phyloP scores from a whole-genome alignment of 2,113 vertebrate species.

The Hoplias malabaricus region DNA sequence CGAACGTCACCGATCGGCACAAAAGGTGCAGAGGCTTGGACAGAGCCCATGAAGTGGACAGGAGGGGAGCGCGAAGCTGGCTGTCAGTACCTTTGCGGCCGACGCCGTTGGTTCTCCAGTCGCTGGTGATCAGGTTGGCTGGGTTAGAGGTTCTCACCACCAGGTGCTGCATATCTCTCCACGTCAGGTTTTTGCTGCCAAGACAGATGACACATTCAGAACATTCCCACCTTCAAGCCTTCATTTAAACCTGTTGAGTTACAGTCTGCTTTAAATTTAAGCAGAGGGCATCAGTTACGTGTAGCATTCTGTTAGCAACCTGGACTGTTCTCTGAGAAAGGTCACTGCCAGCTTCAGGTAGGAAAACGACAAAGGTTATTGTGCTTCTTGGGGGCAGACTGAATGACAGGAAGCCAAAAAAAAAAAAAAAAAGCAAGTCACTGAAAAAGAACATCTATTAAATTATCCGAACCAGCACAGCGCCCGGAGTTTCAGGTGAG shows the following conservation, averaged over 20 bases:
- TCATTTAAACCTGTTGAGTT: background rate
- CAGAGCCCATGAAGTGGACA: background rate
- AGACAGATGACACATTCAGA: slow-evolving; percentile 19
- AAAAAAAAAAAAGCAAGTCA: too few species aligned
- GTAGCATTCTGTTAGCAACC: background rate
- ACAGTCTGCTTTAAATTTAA: background rate
- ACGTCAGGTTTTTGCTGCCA: slow-evolving; percentile 91
- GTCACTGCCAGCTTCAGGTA: slow-evolving; percentile 10
- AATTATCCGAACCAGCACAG: too few species aligned
- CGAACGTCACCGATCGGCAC: background rate
- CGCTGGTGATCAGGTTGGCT: slow-evolving; percentile 85
- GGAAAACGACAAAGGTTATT: slow-evolving; percentile 6
- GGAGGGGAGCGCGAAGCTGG: background rate
- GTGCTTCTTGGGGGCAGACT: background rate
- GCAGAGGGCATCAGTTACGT: background rate
- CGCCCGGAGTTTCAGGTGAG: background rate
- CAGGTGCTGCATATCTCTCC: slow-evolving; percentile 98
- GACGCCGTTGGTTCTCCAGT: slow-evolving; percentile 93
- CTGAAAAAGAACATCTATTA: too few species aligned
- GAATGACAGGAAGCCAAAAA: background rate
- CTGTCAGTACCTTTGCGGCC: slow-evolving; percentile 86
- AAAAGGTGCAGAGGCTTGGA: background rate
- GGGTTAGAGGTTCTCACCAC: slow-evolving; percentile 93
- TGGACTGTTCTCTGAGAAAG: background rate
- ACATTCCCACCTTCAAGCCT: background rate